A percentile compares a stretch with the other conserved stretches of the same genome.
phyloP scores from a whole-genome alignment of 2,797 vertebrate genomes.

The Sebastes glaucus region DNA sequence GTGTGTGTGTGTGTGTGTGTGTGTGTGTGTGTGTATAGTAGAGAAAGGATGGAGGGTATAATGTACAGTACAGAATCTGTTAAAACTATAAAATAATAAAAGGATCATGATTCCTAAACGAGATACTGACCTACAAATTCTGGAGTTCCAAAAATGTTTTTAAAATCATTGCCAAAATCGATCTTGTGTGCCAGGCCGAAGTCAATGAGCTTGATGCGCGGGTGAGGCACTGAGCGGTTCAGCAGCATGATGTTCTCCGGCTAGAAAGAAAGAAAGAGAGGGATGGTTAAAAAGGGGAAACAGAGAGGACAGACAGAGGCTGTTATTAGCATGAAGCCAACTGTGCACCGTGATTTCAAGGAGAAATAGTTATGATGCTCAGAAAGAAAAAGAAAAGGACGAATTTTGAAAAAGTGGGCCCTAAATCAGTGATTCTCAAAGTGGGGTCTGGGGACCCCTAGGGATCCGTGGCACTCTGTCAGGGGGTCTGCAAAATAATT shows the following conservation, averaged over 20 bases:
- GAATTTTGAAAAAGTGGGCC: neutral
- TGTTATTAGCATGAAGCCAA: neutral
- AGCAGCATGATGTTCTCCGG: slow-evolving; percentile 99
- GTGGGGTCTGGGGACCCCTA: no score
- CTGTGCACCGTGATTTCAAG: neutral
- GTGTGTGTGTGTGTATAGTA: no score
- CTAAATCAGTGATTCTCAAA: neutral
- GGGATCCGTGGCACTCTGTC: no score
- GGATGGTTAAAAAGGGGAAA: neutral
- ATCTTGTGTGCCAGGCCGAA: slow-evolving; percentile 99
- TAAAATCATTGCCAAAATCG: slow-evolving; percentile 97
- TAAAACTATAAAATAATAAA: neutral
- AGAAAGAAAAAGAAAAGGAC: no score
- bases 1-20: no score
- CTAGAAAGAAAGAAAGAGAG: slow-evolving; percentile 73
- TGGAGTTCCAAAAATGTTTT: slow-evolving; percentile 99
- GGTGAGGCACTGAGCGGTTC: slow-evolving; percentile 91
- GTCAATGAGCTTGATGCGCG: slow-evolving; percentile 99
- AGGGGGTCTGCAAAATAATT: no score
- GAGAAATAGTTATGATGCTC: no score
- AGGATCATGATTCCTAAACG: neutral
- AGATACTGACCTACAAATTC: slow-evolving; percentile 95
- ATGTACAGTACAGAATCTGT: neutral
- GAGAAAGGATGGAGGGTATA: neutral
- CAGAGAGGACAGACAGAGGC: slow-evolving; percentile 12